Evolutionary conservation across 1,140 invertebrate genomes (phyloP), one percentile per base, ranked within the genome.

Genomic region (Cydia strobilella): DNA sequence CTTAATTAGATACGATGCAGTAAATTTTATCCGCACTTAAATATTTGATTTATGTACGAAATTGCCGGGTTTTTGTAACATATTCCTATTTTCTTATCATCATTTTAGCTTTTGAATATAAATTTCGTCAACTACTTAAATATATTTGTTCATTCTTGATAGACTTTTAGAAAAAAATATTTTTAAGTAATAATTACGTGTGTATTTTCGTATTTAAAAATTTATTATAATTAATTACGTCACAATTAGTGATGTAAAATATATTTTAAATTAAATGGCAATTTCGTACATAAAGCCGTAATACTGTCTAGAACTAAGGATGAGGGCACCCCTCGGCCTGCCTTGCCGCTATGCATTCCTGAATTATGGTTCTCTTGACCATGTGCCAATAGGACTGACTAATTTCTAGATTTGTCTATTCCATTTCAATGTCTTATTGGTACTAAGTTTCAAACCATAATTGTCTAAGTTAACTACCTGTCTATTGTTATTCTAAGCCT

Each of bases 271-370:
- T 31, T 6, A 35, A 6, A 35, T 39, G n/a, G n/a, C n/a, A 69
- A 35, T 69, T 69, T 59, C 20, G n/a, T 59, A 23, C 54, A 18
- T 23, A 18, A 59, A 23, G n/a, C 4, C 18, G 9, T 12, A 18
- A 59, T 20, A 59, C 18, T 59, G 18, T 51, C 6, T 59, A 23
- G 7, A 23, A 59, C 18, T 59, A 23, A 23, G 15, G 65, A 18
- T 42, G 15, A 35, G 18, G 27, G 2, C 13, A 10, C 7, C 65
- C 31, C 65, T 35, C 31, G n/a, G 15, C 27, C 31, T 35, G 27
- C 5, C 65, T 69, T 69, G 65, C 65, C 65, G 35, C 65, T 39
- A 69, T 35, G 65, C 65, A 69, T 69, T 69, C 65, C 65, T 69
- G 63, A 39, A 15, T 65, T 27, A 69, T 31, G n/a, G 65, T 69